A percentile compares a stretch with the other conserved stretches of the same genome.
These are phyloP conservation scores for Magallana angulata DNA, from an alignment of 1,140 invertebrate genomes.

Conservation along the genomic window DNA sequence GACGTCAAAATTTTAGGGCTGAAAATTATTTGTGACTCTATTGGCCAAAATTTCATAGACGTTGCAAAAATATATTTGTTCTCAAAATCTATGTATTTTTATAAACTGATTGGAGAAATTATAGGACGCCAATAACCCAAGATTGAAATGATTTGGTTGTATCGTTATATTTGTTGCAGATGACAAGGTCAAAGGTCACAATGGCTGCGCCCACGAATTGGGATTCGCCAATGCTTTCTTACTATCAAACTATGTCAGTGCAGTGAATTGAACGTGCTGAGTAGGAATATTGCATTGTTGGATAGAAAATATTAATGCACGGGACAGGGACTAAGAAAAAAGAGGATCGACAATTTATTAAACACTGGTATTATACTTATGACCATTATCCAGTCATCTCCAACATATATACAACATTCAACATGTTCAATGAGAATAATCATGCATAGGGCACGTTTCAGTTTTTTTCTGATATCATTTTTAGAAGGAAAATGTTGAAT, in stretches of 20 bases:
- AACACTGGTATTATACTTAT: too few species aligned
- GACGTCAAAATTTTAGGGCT: conserved; percentile 54
- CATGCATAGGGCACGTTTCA: not conserved
- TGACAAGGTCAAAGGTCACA: conserved; percentile 42
- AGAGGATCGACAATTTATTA: too few species aligned
- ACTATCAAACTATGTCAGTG: not conserved
- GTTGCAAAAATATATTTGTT: conserved; percentile 2
- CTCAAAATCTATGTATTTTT: not conserved
- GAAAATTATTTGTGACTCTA: not conserved
- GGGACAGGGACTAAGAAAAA: too few species aligned
- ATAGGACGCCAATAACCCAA: too few species aligned
- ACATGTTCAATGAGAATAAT: too few species aligned
- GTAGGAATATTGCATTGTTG: too few species aligned
- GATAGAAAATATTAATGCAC: too few species aligned
- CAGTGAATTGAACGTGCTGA: too few species aligned
- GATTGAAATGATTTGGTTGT: too few species aligned
- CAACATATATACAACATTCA: too few species aligned
- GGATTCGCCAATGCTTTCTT: not conserved
- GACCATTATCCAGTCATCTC: too few species aligned
- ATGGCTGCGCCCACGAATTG: conserved; percentile 28
- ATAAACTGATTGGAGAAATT: not conserved
- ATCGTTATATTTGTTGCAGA: not conserved
- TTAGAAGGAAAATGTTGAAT: not conserved
- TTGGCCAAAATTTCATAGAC: not conserved
- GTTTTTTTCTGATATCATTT: not conserved